phyloP scores from a whole-genome alignment of 2,888 invertebrate species.

The Sarcophaga rosellei region DNA sequence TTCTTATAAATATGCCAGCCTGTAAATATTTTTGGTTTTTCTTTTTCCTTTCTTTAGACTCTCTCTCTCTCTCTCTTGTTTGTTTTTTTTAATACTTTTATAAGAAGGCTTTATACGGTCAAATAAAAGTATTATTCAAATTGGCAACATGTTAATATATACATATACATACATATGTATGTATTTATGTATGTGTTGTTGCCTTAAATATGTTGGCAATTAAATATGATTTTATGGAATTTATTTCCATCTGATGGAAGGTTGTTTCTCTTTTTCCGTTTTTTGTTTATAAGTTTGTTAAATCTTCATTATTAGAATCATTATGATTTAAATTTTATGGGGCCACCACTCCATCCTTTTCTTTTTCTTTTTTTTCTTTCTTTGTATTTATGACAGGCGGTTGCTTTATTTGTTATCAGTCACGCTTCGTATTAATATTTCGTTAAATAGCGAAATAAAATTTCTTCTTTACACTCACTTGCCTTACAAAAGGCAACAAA shows the following conservation, averaged over 20 bases:
- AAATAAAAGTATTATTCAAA: slow-evolving; percentile 26
- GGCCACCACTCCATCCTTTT: background rate
- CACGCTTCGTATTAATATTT: slow-evolving; percentile 37
- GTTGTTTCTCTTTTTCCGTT: background rate
- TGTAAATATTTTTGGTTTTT: slow-evolving; percentile 32
- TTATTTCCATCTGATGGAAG: no score
- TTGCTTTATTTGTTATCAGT: slow-evolving; percentile 18
- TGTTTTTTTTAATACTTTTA: background rate
- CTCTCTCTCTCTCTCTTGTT: background rate
- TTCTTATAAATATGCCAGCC: background rate
- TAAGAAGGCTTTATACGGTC: background rate
- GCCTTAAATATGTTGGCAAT: slow-evolving; percentile 55
- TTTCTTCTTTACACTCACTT: background rate
- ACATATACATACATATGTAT: background rate
- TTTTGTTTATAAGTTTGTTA: slow-evolving; percentile 2
- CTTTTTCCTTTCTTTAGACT: slow-evolving; percentile 10
- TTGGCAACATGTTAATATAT: slow-evolving; percentile 37
- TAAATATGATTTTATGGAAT: slow-evolving; percentile 54
- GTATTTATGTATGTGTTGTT: slow-evolving; percentile 28
- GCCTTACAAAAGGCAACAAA: no score
- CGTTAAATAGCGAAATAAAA: slow-evolving; percentile 7
- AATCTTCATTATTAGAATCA: slow-evolving; percentile 15
- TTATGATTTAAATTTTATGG: background rate
- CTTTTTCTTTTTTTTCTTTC: slow-evolving; percentile 17
- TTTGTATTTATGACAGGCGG: background rate